Conservation (phyloP, 2,113 vertebrate genomes). For the Serinus canaria region DNA sequence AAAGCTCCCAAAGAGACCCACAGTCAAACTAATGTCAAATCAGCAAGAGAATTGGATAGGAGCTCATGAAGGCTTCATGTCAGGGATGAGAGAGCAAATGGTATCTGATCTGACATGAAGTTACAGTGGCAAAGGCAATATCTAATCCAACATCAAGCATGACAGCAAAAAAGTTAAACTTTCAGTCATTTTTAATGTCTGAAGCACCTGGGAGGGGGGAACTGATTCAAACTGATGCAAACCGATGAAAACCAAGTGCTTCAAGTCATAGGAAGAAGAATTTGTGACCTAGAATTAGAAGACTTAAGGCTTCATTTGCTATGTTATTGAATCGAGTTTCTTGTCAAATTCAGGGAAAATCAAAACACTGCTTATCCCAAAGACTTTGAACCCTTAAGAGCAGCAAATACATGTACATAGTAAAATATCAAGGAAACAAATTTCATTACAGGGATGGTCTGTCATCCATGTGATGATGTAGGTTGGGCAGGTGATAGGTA, state of each 20-base stretch:
- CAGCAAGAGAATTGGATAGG: background rate
- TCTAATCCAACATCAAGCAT: background rate
- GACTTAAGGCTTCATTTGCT: background rate
- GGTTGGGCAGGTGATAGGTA: background rate
- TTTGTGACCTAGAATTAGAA: background rate
- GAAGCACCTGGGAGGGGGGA: background rate
- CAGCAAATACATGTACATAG: background rate
- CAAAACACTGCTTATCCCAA: background rate
- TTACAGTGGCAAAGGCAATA: background rate
- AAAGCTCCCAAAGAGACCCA: background rate
- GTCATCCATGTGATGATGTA: background rate
- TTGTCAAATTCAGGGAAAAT: background rate
- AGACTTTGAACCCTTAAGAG: background rate
- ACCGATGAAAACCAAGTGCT: background rate
- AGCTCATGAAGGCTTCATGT: background rate
- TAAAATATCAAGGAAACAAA: background rate
- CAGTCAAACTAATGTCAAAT: background rate
- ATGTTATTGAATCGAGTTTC: background rate
- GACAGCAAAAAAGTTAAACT: background rate
- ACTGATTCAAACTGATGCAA: background rate
- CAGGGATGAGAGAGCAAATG: background rate
- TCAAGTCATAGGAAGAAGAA: background rate
- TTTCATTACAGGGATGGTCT: background rate
- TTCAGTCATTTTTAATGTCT: background rate
- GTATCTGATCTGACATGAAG: background rate